A percentile compares a stretch with the other conserved stretches of the same genome.
phyloP scores from a whole-genome alignment of 1,140 invertebrate species.

The Drosophila parabipectinata region DNA sequence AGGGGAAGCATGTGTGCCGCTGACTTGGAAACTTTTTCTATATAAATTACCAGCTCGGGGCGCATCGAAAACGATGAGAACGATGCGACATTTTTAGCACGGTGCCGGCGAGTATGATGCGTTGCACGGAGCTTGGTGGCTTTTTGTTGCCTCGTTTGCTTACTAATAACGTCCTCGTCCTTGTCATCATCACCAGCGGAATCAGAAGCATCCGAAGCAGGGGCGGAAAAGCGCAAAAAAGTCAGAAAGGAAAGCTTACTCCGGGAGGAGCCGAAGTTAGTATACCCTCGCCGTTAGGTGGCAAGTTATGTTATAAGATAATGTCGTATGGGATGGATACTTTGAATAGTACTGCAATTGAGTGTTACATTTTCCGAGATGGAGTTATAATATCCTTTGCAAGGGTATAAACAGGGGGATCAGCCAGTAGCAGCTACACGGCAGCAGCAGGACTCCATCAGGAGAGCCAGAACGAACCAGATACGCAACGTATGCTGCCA shows the following conservation, averaged over 20 bases:
- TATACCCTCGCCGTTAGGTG: too few species aligned
- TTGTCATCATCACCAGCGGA: constrained; percentile 5
- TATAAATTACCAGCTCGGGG: constrained; percentile 65
- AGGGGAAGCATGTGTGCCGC: constrained; percentile 40
- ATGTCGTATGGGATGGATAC: too few species aligned
- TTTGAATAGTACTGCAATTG: too few species aligned
- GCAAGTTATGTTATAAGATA: too few species aligned
- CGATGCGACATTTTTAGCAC: constrained; percentile 49
- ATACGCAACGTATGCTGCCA: constrained; percentile 61
- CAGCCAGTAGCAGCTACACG: constrained; percentile 6
- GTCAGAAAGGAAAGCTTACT: too few species aligned
- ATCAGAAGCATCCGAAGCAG: constrained; percentile 1
- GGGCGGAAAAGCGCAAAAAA: too few species aligned
- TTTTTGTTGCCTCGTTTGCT: constrained; percentile 41
- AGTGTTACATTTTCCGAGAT: too few species aligned
- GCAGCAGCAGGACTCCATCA: constrained; percentile 5
- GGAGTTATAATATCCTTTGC: too few species aligned
- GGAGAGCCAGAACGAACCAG: constrained; percentile 18
- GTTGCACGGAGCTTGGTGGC: constrained; percentile 8
- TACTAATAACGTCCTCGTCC: constrained; percentile 45
- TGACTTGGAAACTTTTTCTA: constrained; percentile 59
- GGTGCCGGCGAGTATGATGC: constrained; percentile 14
- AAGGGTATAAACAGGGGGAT: background rate
- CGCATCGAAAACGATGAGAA: constrained; percentile 39
- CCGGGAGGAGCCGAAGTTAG: too few species aligned